These are phyloP conservation scores for Pristionchus japonicus DNA, from an alignment of 2,888 invertebrate species.

Conservation along the genomic window DNA sequence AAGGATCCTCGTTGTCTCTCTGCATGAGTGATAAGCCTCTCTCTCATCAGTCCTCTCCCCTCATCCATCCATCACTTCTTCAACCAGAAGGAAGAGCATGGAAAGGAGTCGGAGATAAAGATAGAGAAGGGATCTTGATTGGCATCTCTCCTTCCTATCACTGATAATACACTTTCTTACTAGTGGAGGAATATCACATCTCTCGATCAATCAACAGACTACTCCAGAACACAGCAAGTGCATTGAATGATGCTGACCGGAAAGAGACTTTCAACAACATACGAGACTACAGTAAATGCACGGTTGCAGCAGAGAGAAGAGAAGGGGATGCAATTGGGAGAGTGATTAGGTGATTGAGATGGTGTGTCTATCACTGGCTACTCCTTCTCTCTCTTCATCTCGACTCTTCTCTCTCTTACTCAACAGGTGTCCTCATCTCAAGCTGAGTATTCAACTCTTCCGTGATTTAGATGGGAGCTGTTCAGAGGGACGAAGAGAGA, in stretches of 20 bases:
- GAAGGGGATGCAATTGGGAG: too few species aligned
- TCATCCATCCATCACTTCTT: conserved; percentile 17
- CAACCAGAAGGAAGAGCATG: neutral
- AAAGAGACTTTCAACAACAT: neutral
- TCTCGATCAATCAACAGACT: neutral
- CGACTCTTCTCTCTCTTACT: neutral
- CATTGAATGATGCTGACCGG: neutral
- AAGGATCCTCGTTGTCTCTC: neutral
- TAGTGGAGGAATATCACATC: neutral
- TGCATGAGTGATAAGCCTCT: neutral
- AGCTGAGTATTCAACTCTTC: conserved; percentile 19
- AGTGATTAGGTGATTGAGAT: neutral
- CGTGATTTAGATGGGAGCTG: conserved; percentile 31
- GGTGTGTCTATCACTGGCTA: neutral
- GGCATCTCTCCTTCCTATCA: conserved; percentile 6
- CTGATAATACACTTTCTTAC: neutral
- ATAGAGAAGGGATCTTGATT: neutral
- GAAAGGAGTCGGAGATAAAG: neutral
- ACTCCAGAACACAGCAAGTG: neutral
- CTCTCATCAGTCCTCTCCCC: neutral
- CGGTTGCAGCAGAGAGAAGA: neutral
- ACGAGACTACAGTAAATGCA: neutral
- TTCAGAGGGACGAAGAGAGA: neutral
- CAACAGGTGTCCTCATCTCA: conserved; percentile 26
- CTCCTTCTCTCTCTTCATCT: too few species aligned